A percentile compares a stretch with the other conserved stretches of the same genome.
Conservation (phyloP, 2,113 vertebrate genomes). For the Elephas maximus region DNA sequence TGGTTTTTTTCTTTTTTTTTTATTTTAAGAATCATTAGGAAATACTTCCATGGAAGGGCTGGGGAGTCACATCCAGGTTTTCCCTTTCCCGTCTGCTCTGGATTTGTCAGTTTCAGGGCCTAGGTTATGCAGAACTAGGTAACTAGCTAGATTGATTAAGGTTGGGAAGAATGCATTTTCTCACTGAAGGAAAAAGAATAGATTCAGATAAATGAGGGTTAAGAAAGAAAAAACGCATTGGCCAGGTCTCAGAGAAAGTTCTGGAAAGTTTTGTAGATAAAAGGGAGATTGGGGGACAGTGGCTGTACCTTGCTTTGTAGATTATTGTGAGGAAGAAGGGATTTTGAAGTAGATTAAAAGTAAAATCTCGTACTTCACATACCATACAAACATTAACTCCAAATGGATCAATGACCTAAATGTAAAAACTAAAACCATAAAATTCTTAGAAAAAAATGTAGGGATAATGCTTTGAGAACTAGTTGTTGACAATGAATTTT, state of each 20-base stretch:
- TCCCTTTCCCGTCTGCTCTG: neutral
- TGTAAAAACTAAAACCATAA: no score
- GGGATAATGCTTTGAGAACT: no score
- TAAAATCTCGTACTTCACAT: neutral
- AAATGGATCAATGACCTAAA: no score
- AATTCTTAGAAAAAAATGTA: no score
- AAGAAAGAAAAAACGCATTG: neutral
- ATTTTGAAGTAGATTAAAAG: neutral
- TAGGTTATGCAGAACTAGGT: conserved; percentile 1
- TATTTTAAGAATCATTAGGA: neutral
- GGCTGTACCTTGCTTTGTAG: neutral
- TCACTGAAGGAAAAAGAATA: neutral
- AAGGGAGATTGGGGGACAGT: neutral
- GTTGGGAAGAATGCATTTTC: neutral
- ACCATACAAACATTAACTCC: no score
- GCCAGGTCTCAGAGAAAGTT: neutral
- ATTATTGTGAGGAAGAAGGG: neutral
- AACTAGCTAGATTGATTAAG: neutral
- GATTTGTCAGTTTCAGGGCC: neutral
- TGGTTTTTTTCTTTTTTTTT: no score
- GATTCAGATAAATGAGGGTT: neutral
- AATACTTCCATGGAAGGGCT: neutral
- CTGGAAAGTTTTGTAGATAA: neutral
- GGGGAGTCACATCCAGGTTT: neutral
- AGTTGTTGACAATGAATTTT: no score